Evolutionary conservation across 2,797 vertebrate species (phyloP).

Genomic region (Micromesistius poutassou): DNA sequence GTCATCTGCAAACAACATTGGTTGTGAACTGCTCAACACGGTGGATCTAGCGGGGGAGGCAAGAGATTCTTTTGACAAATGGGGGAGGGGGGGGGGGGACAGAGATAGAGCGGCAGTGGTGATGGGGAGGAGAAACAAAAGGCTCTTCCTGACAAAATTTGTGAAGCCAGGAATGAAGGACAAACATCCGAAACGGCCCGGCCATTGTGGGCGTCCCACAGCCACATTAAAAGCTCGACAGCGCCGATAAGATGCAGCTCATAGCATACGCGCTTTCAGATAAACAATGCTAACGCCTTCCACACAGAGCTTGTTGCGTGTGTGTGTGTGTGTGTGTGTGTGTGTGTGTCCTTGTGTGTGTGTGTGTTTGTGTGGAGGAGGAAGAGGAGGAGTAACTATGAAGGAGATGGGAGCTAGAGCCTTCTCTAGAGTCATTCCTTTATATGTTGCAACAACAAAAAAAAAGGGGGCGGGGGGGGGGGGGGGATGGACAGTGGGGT

Average conservation of each 20-base stretch:
- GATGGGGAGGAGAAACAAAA: background rate
- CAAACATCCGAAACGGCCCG: constrained; percentile 64
- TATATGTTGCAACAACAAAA: background rate
- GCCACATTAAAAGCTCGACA: constrained; percentile 68
- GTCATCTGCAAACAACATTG: constrained; percentile 75
- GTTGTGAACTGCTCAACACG: constrained; percentile 63
- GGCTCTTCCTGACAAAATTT: constrained; percentile 48
- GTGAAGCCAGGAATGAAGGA: constrained; percentile 60
- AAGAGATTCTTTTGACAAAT: constrained; percentile 63
- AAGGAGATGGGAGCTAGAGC: background rate
- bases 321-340: constrained; percentile 16
- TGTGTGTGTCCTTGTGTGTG: background rate
- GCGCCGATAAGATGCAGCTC: constrained; percentile 63
- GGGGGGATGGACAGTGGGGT: constrained; percentile 25
- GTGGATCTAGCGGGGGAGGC: constrained; percentile 58
- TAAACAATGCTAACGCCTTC: constrained; percentile 66
- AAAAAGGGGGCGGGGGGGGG: background rate
- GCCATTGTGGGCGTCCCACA: constrained; percentile 58
- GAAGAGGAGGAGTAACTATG: constrained; percentile 58
- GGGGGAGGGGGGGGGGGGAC: constrained; percentile 26
- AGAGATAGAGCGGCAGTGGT: too few relatives aligned
- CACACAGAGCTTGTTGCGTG: constrained; percentile 24
- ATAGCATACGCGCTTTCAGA: constrained; percentile 62
- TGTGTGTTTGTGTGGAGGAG: constrained; percentile 13
- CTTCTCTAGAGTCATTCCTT: background rate